A percentile compares a stretch with the other conserved stretches of the same genome.
phyloP scores from a whole-genome alignment of 2,888 invertebrate genomes.

The Eilema sororculum region DNA sequence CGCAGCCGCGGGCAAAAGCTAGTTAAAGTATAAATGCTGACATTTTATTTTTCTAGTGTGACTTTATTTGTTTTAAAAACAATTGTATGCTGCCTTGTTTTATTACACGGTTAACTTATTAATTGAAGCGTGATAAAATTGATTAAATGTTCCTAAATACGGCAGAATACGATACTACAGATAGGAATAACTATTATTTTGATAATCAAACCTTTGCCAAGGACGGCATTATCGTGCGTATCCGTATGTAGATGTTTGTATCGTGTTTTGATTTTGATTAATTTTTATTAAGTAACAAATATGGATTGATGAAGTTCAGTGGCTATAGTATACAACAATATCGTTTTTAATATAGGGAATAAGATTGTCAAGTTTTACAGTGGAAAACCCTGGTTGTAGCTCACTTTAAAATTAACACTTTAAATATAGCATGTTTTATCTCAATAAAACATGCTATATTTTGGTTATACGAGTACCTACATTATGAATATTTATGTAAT shows the following conservation, averaged over 20 bases:
- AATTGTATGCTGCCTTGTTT: background rate
- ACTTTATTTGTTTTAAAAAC: background rate
- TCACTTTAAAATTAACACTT: too few species aligned
- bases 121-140: background rate
- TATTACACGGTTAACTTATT: background rate
- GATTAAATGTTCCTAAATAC: background rate
- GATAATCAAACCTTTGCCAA: conserved; percentile 6
- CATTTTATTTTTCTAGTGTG: too few species aligned
- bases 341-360: background rate
- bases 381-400: too few species aligned
- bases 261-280: background rate
- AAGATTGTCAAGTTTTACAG: background rate
- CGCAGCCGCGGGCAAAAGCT: too few species aligned
- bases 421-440: too few species aligned
- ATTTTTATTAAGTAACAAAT: background rate
- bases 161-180: conserved; percentile 1
- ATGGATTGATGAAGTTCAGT: background rate
- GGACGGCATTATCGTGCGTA: background rate
- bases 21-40: too few species aligned
- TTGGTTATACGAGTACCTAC: too few species aligned
- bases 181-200: background rate
- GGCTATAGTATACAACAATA: background rate
- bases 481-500: too few species aligned
- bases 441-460: too few species aligned
- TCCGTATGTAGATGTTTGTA: conserved; percentile 2